A percentile compares a stretch with the other conserved stretches of the same genome.
Conservation (phyloP, 2,888 invertebrate genomes). For the Patella pellucida region DNA sequence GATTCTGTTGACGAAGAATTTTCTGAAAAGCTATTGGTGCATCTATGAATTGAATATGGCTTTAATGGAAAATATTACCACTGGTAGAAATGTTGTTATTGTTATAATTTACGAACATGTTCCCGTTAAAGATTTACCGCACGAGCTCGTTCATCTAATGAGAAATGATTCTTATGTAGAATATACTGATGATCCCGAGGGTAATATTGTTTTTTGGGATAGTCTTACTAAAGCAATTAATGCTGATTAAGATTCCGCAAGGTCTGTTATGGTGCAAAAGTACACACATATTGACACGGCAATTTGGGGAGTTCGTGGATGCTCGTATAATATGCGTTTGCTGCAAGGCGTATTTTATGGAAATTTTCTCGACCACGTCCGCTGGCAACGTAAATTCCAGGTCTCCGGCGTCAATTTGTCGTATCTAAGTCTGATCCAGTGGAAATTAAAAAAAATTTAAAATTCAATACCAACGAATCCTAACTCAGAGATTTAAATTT, state of each 20-base stretch:
- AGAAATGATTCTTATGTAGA: slow-evolving; percentile 22
- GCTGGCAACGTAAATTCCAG: too few relatives aligned
- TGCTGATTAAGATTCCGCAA: not conserved
- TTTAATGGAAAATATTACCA: slow-evolving; percentile 26
- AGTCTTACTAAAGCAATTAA: not conserved
- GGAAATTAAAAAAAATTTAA: too few relatives aligned
- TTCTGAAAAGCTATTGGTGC: slow-evolving; percentile 36
- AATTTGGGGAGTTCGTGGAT: too few relatives aligned
- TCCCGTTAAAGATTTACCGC: slow-evolving; percentile 8
- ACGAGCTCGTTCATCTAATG: slow-evolving; percentile 16
- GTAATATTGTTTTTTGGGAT: slow-evolving; percentile 1
- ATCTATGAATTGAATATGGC: slow-evolving; percentile 40
- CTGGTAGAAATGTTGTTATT: slow-evolving; percentile 26
- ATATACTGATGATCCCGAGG: slow-evolving; percentile 13
- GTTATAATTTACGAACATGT: slow-evolving; percentile 23
- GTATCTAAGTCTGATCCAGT: too few relatives aligned
- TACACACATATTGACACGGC: too few relatives aligned
- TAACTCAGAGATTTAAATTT: too few relatives aligned
- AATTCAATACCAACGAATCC: too few relatives aligned
- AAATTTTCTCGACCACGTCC: too few relatives aligned
- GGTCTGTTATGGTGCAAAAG: too few relatives aligned
- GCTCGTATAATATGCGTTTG: too few relatives aligned
- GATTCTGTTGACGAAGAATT: slow-evolving; percentile 28
- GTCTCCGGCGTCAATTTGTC: too few relatives aligned
- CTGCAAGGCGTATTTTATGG: too few relatives aligned